Evolutionary conservation across 1,140 invertebrate species (phyloP).

Genomic region (Drosophila bocqueti): DNA sequence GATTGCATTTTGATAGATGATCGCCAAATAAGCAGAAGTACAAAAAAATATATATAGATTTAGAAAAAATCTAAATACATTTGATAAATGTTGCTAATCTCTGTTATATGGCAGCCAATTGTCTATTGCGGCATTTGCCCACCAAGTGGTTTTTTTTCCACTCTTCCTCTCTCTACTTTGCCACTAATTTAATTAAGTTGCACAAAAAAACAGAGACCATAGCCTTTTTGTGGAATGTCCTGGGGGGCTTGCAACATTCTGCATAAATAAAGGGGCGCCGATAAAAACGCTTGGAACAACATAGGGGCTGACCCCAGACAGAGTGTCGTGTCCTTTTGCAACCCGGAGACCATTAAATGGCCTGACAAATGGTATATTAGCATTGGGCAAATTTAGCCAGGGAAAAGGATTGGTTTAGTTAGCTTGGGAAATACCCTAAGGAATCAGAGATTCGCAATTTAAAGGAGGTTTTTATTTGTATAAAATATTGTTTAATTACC

Average conservation of each 20-base stretch:
- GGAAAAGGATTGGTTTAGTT: slow-evolving; percentile 12
- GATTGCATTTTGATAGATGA: slow-evolving; percentile 45
- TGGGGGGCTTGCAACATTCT: slow-evolving; percentile 43
- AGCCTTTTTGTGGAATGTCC: slow-evolving; percentile 24
- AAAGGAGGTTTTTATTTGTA: rapidly evolving
- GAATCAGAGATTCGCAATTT: neutral
- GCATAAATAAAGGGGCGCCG: slow-evolving; percentile 70
- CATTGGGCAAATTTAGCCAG: slow-evolving; percentile 49
- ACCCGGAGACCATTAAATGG: slow-evolving; percentile 59
- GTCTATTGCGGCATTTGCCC: slow-evolving; percentile 45
- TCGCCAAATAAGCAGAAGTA: neutral
- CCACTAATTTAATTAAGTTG: slow-evolving; percentile 67
- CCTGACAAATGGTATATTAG: slow-evolving; percentile 65
- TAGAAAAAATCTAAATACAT: slow-evolving; percentile 5
- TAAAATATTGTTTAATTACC: neutral
- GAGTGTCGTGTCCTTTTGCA: slow-evolving; percentile 38
- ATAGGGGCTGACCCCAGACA: slow-evolving; percentile 45
- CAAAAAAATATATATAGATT: neutral
- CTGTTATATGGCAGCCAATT: slow-evolving; percentile 37
- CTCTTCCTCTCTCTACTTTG: neutral
- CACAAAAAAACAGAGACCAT: slow-evolving; percentile 47
- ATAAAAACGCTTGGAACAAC: slow-evolving; percentile 61
- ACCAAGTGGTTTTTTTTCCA: neutral
- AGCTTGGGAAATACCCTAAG: neutral
- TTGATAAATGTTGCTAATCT: slow-evolving; percentile 23